Conservation (phyloP, 1,140 invertebrate species). For the Phymastichus coffea region DNA sequence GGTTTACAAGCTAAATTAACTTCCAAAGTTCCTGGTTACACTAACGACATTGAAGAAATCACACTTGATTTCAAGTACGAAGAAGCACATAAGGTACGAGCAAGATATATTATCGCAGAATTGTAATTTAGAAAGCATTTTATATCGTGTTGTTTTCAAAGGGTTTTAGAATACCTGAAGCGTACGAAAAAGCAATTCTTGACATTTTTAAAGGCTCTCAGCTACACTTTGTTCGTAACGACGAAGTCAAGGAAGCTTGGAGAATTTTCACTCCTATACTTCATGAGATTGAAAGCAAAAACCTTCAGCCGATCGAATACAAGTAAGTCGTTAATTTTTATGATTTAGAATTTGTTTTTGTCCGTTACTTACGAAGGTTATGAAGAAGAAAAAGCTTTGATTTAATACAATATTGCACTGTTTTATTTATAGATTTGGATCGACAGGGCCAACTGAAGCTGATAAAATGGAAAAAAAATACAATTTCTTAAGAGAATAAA, state of each 20-base stretch:
- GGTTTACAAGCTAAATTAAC: constrained; percentile 99
- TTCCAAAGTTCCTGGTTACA: constrained; percentile 96
- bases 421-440: too few relatives aligned
- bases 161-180: constrained; percentile 87
- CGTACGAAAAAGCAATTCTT: constrained; percentile 95
- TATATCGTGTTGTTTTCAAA: constrained; percentile 51
- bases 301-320: constrained; percentile 80
- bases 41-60: constrained; percentile 94
- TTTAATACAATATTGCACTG: too few relatives aligned
- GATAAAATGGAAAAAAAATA: too few relatives aligned
- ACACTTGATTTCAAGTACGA: constrained; percentile 96
- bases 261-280: constrained; percentile 95
- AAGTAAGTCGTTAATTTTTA: too few relatives aligned
- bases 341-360: too few relatives aligned
- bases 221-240: constrained; percentile 96
- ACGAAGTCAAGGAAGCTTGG: constrained; percentile 97
- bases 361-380: too few relatives aligned
- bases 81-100: constrained; percentile 84
- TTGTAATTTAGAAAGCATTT: too few relatives aligned
- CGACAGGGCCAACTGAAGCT: too few relatives aligned
- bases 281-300: constrained; percentile 82
- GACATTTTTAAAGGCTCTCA: constrained; percentile 97
- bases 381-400: too few relatives aligned
- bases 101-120: too few relatives aligned
- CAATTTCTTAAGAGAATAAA: too few relatives aligned